Base-by-base conservation (phyloP, 2,797 vertebrate genomes). In the Premnoplex brunnescens region DNA sequence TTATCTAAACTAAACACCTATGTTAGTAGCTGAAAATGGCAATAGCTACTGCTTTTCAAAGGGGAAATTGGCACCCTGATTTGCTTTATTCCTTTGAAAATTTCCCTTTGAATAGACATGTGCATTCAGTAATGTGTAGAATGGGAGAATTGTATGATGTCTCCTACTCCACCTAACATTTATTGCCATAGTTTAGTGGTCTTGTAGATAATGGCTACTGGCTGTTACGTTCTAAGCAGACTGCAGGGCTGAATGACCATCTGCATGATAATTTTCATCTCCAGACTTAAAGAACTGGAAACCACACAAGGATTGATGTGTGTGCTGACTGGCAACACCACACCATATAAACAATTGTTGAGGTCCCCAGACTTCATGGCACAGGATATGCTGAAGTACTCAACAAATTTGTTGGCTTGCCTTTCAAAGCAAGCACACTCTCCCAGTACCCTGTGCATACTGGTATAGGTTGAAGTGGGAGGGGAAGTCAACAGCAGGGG, bases 231-330 rank as follows among this genome's bases (percentile, higher is more conserved):
- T 82, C 30, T 55, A 62, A 79, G 48, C n/a, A 69, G 37, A 43
- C 46, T 39, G 37, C 8, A 75, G n/a, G 46, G 28, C 20, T 78
- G 28, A 60, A 88, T 76, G 16, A 55, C 7, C 32, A 59, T n/a
- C 15, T 80, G 24, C 16, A 9, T 43, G 14, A 60, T 43, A n/a
- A 60, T 59, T 41, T 76, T 76, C 1, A 5, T 48, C 12, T 79
- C 59, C 18, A 43, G 20, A 58, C 24, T 46, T 64, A 36, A 60
- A 83, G 26, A 37, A 58, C n/a, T 22, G 16, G 44, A 34, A 74
- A 60, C 9, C 17, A 30, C 0, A 0, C 34, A n/a, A 63, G 44
- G 22, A 52, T 2, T 48, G 23, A 75, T 72, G 22, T 2, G 0
- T 63, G 23, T 41, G 22, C 23, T 80, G 52, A 77, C 60, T 43